Evolutionary conservation across 2,888 invertebrate species (phyloP), one percentile per base, ranked within the genome.

Genomic region (Neria commutata): DNA sequence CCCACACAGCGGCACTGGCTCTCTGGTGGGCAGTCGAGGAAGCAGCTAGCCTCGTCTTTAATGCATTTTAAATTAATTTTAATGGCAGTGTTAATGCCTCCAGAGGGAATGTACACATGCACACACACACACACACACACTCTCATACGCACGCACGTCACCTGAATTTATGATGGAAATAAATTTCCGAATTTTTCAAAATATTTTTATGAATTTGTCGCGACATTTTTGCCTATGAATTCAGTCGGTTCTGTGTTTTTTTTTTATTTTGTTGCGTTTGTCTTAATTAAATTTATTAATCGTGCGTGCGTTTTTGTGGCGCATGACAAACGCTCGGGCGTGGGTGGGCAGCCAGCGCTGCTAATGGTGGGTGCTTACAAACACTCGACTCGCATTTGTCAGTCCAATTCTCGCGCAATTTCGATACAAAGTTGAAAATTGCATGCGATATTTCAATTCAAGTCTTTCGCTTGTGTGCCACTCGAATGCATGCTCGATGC

Each of bases 221-320:
- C 47, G 47, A 47, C 47, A 24, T 21, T 47, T 29, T 29, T 11
- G 6, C 11, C 29, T 8, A 11, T 11, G 11, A 11, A 29, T 29
- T 29, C 11, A 11, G 6, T 8, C 6, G 6, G 29, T 29, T 64
- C 46, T 54, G 47, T 50, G 19, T 49, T 50, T 45, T 23, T 52
- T 49, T 58, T 61, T 62, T 62, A 51, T 66, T 64, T 65, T 69
- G 71, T 72, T 69, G 69, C 72, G 70, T 75, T 70, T 62, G 6
- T 47, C n/a, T 8, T 49, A 72, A 72, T 72, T 73, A 75, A 72
- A 75, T 72, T 74, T 72, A 72, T 75, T 75, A 75, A 74, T 75
- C 75, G 74, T 71, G 74, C 75, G 71, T 73, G 66, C 29, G 11
- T 29, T n/a, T n/a, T 29, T 29, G 29, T 29, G 6, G 29, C 29